A percentile compares a stretch with the other conserved stretches of the same genome.
Evolutionary conservation across 2,888 invertebrate genomes (phyloP).

Genomic region (Athetis lepigone): DNA sequence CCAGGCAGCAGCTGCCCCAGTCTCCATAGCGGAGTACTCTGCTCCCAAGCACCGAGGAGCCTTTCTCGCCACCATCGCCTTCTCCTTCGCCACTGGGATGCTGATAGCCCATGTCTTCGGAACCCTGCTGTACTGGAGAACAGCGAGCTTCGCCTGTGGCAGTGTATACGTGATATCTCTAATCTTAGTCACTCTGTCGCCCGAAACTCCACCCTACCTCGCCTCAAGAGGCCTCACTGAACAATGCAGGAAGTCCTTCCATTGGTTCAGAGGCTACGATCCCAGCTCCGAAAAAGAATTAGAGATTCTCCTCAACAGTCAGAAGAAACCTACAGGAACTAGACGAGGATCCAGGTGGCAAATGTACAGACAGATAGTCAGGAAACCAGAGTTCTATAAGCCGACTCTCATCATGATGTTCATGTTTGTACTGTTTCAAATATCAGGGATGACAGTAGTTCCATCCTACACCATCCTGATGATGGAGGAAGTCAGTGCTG

Average conservation of each 20-base stretch:
- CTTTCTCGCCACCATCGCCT: slow-evolving; percentile 91
- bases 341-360: slow-evolving; percentile 75
- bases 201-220: slow-evolving; percentile 93
- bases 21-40: slow-evolving; percentile 87
- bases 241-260: slow-evolving; percentile 90
- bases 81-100: slow-evolving; percentile 92
- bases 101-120: slow-evolving; percentile 92
- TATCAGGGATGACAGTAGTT: slow-evolving; percentile 93
- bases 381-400: slow-evolving; percentile 90
- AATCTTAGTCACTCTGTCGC: slow-evolving; percentile 88
- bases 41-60: slow-evolving; percentile 91
- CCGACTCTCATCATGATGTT: slow-evolving; percentile 91
- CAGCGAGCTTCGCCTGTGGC: slow-evolving; percentile 89
- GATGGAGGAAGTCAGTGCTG: slow-evolving; percentile 90
- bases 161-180: slow-evolving; percentile 87
- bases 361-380: slow-evolving; percentile 71
- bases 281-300: slow-evolving; percentile 86
- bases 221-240: slow-evolving; percentile 88
- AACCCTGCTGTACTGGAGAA: slow-evolving; percentile 91
- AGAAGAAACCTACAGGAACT: slow-evolving; percentile 69
- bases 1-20: slow-evolving; percentile 85
- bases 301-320: slow-evolving; percentile 81
- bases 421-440: slow-evolving; percentile 92
- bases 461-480: slow-evolving; percentile 93
- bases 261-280: slow-evolving; percentile 90